Percentiles rank a stretch among this genome's conserved stretches.
Evolutionary conservation across 2,797 vertebrate genomes (phyloP).

Genomic region (Masticophis lateralis): DNA sequence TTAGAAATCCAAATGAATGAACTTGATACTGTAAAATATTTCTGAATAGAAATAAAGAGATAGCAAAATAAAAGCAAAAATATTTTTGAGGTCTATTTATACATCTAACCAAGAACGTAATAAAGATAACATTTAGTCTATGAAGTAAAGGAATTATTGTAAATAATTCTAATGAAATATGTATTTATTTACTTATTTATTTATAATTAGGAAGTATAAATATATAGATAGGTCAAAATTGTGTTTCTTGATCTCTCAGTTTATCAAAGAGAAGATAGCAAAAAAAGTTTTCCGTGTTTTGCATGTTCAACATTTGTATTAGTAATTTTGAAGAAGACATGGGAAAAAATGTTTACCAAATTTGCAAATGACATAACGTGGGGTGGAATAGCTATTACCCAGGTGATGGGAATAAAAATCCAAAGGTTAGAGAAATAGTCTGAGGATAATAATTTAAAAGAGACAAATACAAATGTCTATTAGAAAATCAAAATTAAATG

Average conservation of each 20-base stretch:
- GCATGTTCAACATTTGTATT: background rate
- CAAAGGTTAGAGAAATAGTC: background rate
- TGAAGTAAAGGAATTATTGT: background rate
- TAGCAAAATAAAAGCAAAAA: background rate
- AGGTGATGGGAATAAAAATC: background rate
- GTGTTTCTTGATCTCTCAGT: background rate
- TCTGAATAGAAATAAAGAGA: background rate
- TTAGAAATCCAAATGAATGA: background rate
- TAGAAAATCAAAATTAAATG: background rate
- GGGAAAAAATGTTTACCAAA: background rate
- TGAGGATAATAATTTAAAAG: background rate
- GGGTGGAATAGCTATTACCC: background rate
- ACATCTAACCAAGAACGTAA: background rate
- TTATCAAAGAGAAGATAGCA: background rate
- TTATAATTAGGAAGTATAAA: background rate
- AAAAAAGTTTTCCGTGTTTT: background rate
- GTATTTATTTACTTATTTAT: no score
- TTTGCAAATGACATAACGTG: background rate
- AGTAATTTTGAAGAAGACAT: background rate
- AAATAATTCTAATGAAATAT: background rate
- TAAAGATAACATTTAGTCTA: background rate
- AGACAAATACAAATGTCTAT: background rate
- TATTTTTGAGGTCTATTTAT: background rate
- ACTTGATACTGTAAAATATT: background rate
- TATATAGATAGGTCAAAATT: background rate